A percentile compares a stretch with the other conserved stretches of the same genome.
phyloP scores from a whole-genome alignment of 2,113 vertebrate genomes.

The Spheniscus mendiculus region DNA sequence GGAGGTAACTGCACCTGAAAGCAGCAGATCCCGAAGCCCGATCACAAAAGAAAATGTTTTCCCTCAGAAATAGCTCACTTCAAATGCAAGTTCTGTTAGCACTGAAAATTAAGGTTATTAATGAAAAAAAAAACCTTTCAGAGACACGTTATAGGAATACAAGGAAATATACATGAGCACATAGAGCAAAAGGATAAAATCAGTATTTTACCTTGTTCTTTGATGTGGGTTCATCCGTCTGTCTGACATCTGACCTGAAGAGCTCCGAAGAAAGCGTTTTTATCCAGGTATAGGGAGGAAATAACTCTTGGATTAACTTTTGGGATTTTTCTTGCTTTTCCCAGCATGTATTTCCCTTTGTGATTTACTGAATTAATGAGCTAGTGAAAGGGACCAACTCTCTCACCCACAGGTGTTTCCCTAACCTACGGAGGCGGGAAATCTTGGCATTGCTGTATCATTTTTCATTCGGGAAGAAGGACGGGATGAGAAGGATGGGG shows the following conservation, averaged over 20 bases:
- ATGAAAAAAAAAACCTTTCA: not conserved
- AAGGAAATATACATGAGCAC: fast-evolving
- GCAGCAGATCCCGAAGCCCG: not conserved
- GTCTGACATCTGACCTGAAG: not conserved
- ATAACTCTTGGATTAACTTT: slow-evolving; percentile 34
- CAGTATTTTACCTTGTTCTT: not conserved
- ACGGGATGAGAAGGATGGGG: not conserved
- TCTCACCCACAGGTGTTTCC: slow-evolving; percentile 10
- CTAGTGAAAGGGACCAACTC: slow-evolving; percentile 1
- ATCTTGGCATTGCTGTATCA: not conserved
- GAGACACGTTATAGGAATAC: not conserved
- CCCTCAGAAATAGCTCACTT: not conserved
- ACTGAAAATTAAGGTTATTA: not conserved
- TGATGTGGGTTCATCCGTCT: not conserved
- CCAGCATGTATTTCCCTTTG: slow-evolving; percentile 53
- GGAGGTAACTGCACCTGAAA: not conserved
- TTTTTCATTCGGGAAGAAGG: not conserved
- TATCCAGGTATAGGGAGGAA: slow-evolving; percentile 70
- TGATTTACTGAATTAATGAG: slow-evolving; percentile 29
- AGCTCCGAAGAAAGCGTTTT: not conserved
- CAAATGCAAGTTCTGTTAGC: not conserved
- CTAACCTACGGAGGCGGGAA: slow-evolving; percentile 16
- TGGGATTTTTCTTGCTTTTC: slow-evolving; percentile 57
- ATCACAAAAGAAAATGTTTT: not conserved
- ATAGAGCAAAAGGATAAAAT: not conserved